These are phyloP conservation scores for Drosophila infuscata DNA, from an alignment of 2,888 invertebrate genomes.

Conservation along the genomic window DNA sequence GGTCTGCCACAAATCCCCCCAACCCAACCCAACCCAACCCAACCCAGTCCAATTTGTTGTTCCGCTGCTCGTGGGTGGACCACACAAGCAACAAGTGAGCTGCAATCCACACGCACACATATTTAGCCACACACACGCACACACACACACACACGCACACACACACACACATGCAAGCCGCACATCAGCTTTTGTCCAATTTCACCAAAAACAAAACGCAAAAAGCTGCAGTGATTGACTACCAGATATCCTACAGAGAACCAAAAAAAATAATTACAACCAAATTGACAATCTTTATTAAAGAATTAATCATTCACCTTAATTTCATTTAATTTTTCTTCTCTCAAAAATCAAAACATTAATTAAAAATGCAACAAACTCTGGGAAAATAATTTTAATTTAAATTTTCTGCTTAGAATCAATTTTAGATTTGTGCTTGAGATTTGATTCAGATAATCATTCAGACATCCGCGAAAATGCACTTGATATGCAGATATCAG, in stretches of 20 bases:
- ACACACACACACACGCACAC: not conserved
- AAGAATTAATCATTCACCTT: not conserved
- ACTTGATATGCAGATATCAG: not conserved
- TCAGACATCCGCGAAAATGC: not conserved
- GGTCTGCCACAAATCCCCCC: constrained; percentile 23
- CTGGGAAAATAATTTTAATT: not conserved
- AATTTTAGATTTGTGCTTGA: not conserved
- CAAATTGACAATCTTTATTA: not conserved
- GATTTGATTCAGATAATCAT: not conserved
- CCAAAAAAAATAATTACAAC: not conserved
- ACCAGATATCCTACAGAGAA: not conserved
- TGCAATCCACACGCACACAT: not conserved
- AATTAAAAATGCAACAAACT: not conserved
- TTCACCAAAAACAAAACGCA: not conserved
- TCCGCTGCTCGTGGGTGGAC: constrained; percentile 42
- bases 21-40: no score
- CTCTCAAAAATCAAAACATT: not conserved
- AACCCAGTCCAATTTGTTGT: not conserved
- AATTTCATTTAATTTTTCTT: not conserved
- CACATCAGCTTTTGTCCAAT: constrained; percentile 1
- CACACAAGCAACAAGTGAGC: constrained; percentile 28
- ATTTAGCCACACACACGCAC: not conserved
- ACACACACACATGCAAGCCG: not conserved
- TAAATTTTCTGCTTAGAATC: not conserved
- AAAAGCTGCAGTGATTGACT: not conserved